Evolutionary conservation across 2,888 invertebrate genomes (phyloP).

Genomic region (Steinernema carpocapsae): DNA sequence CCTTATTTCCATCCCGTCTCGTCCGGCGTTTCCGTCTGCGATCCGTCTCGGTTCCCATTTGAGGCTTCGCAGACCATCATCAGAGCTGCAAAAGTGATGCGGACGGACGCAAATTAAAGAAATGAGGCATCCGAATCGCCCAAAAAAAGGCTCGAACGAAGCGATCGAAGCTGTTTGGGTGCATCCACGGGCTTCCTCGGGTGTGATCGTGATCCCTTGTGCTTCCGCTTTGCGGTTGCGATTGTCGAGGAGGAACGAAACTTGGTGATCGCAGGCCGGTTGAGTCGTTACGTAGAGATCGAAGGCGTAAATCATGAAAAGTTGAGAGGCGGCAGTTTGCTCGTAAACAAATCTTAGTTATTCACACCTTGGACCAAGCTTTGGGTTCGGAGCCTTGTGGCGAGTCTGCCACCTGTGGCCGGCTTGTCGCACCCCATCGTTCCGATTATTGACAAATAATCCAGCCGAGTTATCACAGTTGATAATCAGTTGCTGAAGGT

Average conservation of each 20-base stretch:
- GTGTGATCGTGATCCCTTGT: too few species aligned
- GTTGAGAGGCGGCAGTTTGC: not conserved
- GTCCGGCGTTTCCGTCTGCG: too few species aligned
- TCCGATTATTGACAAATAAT: constrained; percentile 13
- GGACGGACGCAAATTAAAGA: not conserved
- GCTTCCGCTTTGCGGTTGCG: too few species aligned
- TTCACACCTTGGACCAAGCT: constrained; percentile 4
- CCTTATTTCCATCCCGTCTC: not conserved
- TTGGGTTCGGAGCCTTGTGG: not conserved
- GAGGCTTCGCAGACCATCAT: too few species aligned
- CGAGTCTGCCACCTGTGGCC: too few species aligned
- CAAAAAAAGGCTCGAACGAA: not conserved
- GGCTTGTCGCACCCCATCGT: too few species aligned
- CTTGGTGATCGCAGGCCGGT: too few species aligned
- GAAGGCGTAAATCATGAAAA: not conserved
- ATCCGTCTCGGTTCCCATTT: too few species aligned
- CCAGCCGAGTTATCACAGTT: not conserved
- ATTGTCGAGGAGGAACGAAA: too few species aligned
- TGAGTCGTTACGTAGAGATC: too few species aligned
- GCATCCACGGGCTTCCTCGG: too few species aligned
- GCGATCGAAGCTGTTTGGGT: too few species aligned
- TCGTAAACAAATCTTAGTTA: not conserved
- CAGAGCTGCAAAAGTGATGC: not conserved
- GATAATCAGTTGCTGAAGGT: not conserved
- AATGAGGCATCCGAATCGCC: not conserved